Conservation (phyloP, 2,888 invertebrate species). For the Phania funesta region DNA sequence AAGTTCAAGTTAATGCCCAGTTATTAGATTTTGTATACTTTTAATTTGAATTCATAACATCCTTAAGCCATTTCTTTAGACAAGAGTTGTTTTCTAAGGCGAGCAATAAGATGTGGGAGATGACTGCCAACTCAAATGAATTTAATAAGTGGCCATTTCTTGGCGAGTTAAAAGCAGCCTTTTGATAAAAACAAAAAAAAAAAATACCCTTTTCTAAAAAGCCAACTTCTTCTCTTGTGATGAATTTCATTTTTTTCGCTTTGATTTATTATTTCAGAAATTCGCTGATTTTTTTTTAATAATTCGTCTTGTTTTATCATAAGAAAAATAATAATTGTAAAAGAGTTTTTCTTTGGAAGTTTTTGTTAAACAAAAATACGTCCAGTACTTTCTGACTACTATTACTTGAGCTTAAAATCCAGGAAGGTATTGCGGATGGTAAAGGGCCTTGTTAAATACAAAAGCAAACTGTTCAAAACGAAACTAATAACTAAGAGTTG, state of each 20-base stretch:
- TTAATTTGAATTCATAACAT: constrained; percentile 80
- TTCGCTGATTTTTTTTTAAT: constrained; percentile 31
- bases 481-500: too few relatives aligned
- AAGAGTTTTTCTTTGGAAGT: not conserved
- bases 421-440: not conserved
- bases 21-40: constrained; percentile 80
- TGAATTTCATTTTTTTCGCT: constrained; percentile 42
- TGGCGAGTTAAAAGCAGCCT: not conserved
- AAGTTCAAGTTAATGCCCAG: constrained; percentile 67
- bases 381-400: not conserved
- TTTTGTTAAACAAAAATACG: constrained; percentile 34
- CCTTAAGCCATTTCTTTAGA: constrained; percentile 64
- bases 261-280: constrained; percentile 49
- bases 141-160: constrained; percentile 33
- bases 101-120: not conserved
- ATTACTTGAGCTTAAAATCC: not conserved
- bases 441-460: constrained; percentile 12
- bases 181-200: not conserved
- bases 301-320: constrained; percentile 37
- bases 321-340: constrained; percentile 41
- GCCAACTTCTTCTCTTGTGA: constrained; percentile 33
- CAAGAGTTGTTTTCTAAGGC: not conserved
- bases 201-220: constrained; percentile 15
- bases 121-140: constrained; percentile 1
- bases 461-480: too few relatives aligned